A percentile compares a stretch with the other conserved stretches of the same genome.
phyloP scores from a whole-genome alignment of 2,113 vertebrate species.

The Nansenia antarctica region DNA sequence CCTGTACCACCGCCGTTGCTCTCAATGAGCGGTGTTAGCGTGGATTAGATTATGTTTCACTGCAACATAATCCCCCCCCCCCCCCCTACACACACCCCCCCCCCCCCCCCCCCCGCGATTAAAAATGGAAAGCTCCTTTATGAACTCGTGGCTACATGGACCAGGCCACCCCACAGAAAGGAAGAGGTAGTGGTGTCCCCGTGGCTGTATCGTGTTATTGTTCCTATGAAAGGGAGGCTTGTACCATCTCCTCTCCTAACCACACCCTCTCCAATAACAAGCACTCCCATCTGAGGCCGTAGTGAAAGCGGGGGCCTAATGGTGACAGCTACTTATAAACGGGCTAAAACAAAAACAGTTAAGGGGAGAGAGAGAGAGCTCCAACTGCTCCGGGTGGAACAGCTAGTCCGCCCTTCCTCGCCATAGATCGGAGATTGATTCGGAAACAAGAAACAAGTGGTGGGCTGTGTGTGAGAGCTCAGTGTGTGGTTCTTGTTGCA shows the following conservation, averaged over 20 bases:
- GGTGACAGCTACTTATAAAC: neutral
- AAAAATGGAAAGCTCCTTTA: neutral
- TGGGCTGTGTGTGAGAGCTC: neutral
- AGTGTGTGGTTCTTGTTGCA: neutral
- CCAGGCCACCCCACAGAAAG: neutral
- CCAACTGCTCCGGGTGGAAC: no score
- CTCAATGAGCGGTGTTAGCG: no score
- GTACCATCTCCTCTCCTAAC: conserved; percentile 21
- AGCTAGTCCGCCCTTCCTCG: no score
- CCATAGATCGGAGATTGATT: no score
- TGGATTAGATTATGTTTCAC: no score
- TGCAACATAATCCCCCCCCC: no score
- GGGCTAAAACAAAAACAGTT: neutral
- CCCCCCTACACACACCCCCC: neutral
- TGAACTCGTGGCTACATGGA: neutral
- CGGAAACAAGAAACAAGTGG: neutral
- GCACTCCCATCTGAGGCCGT: neutral
- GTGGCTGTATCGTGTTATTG: neutral
- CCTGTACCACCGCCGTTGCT: no score
- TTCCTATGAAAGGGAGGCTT: conserved; percentile 36
- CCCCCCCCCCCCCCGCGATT: neutral
- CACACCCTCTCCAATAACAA: conserved; percentile 53
- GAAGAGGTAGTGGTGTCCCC: neutral
- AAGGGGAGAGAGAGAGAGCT: no score
- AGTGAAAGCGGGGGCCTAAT: neutral